phyloP scores from a whole-genome alignment of 2,888 invertebrate species.

The Cactoblastis cactorum region DNA sequence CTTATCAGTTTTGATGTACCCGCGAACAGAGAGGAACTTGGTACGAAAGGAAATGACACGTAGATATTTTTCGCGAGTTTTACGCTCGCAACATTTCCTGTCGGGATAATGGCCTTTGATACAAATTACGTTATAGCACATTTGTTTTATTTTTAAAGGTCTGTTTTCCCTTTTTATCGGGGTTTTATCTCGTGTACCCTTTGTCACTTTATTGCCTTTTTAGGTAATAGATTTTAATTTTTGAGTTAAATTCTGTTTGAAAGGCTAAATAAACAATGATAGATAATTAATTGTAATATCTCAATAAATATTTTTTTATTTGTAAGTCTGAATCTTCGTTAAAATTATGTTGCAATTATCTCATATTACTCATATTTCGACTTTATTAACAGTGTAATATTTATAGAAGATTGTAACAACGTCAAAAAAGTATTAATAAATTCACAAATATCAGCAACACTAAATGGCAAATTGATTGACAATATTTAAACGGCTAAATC shows the following conservation, averaged over 20 bases:
- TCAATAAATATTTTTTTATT: no score
- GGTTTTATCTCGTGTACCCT: background rate
- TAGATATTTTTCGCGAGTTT: conserved; percentile 16
- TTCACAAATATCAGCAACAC: no score
- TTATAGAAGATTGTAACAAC: no score
- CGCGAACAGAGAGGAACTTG: conserved; percentile 53
- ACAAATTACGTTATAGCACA: conserved; percentile 18
- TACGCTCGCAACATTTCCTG: conserved; percentile 18
- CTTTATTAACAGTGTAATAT: no score
- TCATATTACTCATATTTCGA: no score
- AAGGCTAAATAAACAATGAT: background rate
- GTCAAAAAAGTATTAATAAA: no score
- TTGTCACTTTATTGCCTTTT: background rate
- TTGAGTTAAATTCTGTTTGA: background rate
- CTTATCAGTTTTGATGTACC: conserved; percentile 71
- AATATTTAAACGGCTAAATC: background rate
- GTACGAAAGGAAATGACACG: conserved; percentile 46
- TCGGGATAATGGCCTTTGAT: conserved; percentile 17
- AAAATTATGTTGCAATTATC: no score
- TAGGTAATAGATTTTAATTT: background rate
- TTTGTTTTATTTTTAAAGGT: conserved; percentile 16
- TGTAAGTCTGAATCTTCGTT: no score
- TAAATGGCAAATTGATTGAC: no score
- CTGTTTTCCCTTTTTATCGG: conserved; percentile 3
- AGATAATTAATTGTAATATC: no score